These are phyloP conservation scores for Lepisosteus osseus DNA, from an alignment of 2,113 vertebrate species.

Conservation along the genomic window DNA sequence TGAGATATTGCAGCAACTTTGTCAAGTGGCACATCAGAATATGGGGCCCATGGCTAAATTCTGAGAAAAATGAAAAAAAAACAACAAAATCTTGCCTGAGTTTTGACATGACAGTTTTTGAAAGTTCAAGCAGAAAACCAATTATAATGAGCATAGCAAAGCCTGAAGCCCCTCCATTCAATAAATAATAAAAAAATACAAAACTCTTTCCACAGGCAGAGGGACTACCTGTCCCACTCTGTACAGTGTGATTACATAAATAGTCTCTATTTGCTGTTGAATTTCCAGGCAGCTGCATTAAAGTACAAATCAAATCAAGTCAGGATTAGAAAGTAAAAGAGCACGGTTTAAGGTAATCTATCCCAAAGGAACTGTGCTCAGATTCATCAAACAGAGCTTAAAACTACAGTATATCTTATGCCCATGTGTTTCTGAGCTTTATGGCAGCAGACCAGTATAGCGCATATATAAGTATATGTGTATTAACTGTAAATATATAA, in stretches of 20 bases:
- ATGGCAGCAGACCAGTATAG: slow-evolving; percentile 53
- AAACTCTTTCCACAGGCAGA: slow-evolving; percentile 73
- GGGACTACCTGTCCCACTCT: slow-evolving; percentile 78
- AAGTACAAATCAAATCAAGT: slow-evolving; percentile 87
- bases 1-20: slow-evolving; percentile 83
- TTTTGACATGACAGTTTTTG: slow-evolving; percentile 90
- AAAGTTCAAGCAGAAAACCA: slow-evolving; percentile 93
- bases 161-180: slow-evolving; percentile 77
- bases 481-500: neutral
- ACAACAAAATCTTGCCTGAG: slow-evolving; percentile 79
- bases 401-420: slow-evolving; percentile 81
- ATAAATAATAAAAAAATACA: slow-evolving; percentile 79
- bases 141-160: slow-evolving; percentile 85
- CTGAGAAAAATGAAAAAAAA: slow-evolving; percentile 58
- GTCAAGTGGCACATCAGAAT: slow-evolving; percentile 80
- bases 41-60: slow-evolving; percentile 77
- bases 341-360: slow-evolving; percentile 85
- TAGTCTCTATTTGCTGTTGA: slow-evolving; percentile 84
- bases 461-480: neutral
- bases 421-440: slow-evolving; percentile 67
- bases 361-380: slow-evolving; percentile 83
- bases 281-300: slow-evolving; percentile 83
- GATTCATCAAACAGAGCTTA: slow-evolving; percentile 89
- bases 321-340: slow-evolving; percentile 88
- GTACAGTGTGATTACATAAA: slow-evolving; percentile 84